phyloP scores from a whole-genome alignment of 2,797 vertebrate species.

The Tragopan temminckii region DNA sequence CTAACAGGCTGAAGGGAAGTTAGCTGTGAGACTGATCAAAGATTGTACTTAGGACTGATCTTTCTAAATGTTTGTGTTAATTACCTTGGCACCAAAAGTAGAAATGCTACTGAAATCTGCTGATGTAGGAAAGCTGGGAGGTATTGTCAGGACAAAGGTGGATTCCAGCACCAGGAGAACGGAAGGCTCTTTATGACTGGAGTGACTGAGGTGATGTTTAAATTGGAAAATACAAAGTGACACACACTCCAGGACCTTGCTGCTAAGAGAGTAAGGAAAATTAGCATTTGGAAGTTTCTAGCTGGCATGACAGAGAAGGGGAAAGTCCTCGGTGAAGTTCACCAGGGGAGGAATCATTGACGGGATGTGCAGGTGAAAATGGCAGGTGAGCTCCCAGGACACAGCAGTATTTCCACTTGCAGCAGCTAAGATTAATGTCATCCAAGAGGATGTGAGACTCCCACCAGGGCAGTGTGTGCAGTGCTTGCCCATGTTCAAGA shows the following conservation, averaged over 20 bases:
- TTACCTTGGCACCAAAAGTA: slow-evolving; percentile 15
- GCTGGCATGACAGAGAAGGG: not conserved
- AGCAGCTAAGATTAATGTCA: not conserved
- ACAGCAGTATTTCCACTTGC: not conserved
- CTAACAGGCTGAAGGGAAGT: not conserved
- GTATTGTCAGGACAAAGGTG: not conserved
- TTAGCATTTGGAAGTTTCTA: not conserved
- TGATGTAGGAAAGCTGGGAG: slow-evolving; percentile 22
- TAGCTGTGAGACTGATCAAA: slow-evolving; percentile 6
- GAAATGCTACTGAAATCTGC: slow-evolving; percentile 38
- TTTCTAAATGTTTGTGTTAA: slow-evolving; percentile 53
- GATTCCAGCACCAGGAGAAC: not conserved
- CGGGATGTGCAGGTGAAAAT: not conserved
- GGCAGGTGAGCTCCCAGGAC: not conserved
- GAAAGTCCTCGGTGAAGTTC: not conserved
- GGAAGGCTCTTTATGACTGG: not conserved
- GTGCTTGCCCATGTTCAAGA: not conserved
- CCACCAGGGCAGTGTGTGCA: not conserved
- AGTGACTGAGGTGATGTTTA: not conserved
- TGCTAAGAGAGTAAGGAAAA: not conserved
- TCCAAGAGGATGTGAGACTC: not conserved
- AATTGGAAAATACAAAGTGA: not conserved
- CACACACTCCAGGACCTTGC: not conserved
- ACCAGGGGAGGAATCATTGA: not conserved
- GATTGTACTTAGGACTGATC: slow-evolving; percentile 23